Evolutionary conservation across 2,113 vertebrate species (phyloP).

Genomic region (Zosterops pallidus): DNA sequence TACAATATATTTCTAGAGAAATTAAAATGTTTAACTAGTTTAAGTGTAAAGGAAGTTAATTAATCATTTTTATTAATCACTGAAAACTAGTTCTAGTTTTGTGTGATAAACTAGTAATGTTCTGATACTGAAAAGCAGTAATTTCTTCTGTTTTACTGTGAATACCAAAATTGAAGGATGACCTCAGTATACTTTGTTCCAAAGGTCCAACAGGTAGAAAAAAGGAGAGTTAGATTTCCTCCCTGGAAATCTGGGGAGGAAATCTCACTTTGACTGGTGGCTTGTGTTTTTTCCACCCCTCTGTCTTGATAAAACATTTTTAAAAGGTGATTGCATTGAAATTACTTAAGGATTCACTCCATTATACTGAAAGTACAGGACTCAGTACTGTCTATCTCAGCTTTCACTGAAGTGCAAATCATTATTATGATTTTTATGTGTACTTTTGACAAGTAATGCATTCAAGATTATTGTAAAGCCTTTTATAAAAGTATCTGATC

Average conservation of each 20-base stretch:
- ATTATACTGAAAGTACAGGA: neutral
- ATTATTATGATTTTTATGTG: neutral
- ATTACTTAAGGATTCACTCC: neutral
- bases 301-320: neutral
- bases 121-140: neutral
- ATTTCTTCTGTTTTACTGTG: neutral
- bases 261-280: neutral
- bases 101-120: neutral
- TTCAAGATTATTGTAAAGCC: neutral
- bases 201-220: neutral
- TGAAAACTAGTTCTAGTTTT: neutral
- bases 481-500: neutral
- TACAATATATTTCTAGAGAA: neutral
- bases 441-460: neutral
- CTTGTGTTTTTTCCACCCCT: neutral
- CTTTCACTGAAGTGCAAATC: neutral
- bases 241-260: neutral
- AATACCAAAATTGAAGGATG: neutral
- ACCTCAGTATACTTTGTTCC: neutral
- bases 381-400: neutral
- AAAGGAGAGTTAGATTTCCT: neutral
- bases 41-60: neutral
- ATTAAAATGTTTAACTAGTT: neutral
- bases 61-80: neutral
- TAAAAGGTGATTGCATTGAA: neutral